Evolutionary conservation across 2,888 invertebrate species (phyloP).

Genomic region (Malthinus flaveolus): DNA sequence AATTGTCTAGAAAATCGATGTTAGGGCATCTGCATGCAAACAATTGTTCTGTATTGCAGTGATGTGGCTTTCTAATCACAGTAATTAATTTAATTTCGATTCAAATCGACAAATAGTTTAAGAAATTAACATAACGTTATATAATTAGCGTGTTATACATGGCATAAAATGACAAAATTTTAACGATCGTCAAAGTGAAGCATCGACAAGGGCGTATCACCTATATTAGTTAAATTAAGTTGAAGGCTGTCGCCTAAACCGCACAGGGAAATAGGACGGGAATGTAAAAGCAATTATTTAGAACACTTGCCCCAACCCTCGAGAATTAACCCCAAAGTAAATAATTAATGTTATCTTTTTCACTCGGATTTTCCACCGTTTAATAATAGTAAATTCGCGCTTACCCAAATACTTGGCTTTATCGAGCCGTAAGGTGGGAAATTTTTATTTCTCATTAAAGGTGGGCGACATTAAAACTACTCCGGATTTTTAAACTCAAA

Average conservation of each 20-base stretch:
- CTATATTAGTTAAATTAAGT: slow-evolving; percentile 42
- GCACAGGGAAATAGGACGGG: slow-evolving; percentile 33
- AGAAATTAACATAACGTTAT: no score
- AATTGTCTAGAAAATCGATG: not conserved
- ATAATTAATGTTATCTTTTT: slow-evolving; percentile 28
- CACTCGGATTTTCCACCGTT: slow-evolving; percentile 5
- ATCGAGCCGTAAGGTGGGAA: not conserved
- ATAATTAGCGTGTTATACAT: slow-evolving; percentile 8
- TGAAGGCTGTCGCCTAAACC: slow-evolving; percentile 36
- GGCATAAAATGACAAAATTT: slow-evolving; percentile 15
- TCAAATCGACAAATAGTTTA: no score
- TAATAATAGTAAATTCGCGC: not conserved
- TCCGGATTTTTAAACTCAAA: slow-evolving; percentile 30
- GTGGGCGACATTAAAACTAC: not conserved
- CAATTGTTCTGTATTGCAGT: not conserved
- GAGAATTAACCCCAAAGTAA: slow-evolving; percentile 24
- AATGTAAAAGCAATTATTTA: slow-evolving; percentile 36
- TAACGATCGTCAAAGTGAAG: slow-evolving; percentile 23
- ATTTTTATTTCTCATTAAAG: not conserved
- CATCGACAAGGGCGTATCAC: slow-evolving; percentile 31
- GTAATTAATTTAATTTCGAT: no score
- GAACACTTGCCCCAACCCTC: slow-evolving; percentile 22
- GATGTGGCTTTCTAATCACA: no score
- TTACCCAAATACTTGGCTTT: not conserved
- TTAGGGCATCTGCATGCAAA: no score